Conservation (phyloP, 2,797 vertebrate species). For the Meda fulgida region DNA sequence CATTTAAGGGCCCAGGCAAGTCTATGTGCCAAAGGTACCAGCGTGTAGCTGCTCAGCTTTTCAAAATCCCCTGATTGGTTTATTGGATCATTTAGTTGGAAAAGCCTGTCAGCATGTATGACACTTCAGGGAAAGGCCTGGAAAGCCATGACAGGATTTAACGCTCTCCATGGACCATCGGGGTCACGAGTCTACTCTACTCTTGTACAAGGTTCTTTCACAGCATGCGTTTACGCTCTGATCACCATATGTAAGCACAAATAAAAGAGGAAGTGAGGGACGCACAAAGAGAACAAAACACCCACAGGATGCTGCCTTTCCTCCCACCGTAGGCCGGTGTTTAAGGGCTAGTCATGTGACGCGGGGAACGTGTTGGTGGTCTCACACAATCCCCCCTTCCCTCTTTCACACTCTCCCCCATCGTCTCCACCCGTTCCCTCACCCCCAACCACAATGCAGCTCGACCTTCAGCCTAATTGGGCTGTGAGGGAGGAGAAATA, state of each 20-base stretch:
- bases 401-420: conserved; percentile 55
- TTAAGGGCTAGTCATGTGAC: conserved; percentile 72
- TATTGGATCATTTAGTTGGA: conserved; percentile 67
- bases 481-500: conserved; percentile 69
- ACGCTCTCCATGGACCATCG: conserved; percentile 43
- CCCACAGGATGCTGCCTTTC: conserved; percentile 69
- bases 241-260: conserved; percentile 56
- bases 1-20: not conserved
- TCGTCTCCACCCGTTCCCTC: conserved; percentile 55
- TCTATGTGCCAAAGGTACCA: not conserved
- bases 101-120: conserved; percentile 52
- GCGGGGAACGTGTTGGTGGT: conserved; percentile 79
- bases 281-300: conserved; percentile 62
- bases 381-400: conserved; percentile 62
- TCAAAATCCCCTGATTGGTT: conserved; percentile 64
- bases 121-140: conserved; percentile 41
- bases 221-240: conserved; percentile 53
- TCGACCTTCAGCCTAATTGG: conserved; percentile 80
- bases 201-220: conserved; percentile 50
- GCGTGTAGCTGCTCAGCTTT: conserved; percentile 26
- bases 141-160: conserved; percentile 36
- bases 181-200: conserved; percentile 50
- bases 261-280: conserved; percentile 55
- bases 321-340: conserved; percentile 62
- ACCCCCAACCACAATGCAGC: conserved; percentile 69